phyloP scores from a whole-genome alignment of 2,113 vertebrate species.

The Pelodiscus sinensis region DNA sequence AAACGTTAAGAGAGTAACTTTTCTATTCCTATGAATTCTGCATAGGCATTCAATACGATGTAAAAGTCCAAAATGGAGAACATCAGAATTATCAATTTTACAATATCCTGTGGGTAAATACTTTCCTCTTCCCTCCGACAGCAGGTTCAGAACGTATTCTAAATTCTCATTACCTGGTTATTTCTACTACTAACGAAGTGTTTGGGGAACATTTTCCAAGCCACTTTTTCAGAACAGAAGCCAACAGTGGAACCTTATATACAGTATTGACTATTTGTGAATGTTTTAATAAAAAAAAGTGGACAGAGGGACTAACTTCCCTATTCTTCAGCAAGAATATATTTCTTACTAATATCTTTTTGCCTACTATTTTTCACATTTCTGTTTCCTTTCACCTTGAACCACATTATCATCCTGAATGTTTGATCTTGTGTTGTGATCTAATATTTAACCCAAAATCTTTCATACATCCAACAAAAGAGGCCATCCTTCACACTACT shows the following conservation, averaged over 20 bases:
- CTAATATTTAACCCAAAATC: background rate
- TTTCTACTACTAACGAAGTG: background rate
- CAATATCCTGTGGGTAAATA: background rate
- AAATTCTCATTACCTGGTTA: background rate
- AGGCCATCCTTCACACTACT: background rate
- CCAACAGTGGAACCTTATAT: background rate
- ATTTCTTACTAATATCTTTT: background rate
- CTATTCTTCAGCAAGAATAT: constrained; percentile 21
- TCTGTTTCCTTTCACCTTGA: background rate
- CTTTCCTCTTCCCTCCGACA: background rate
- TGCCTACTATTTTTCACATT: background rate
- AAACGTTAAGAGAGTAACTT: background rate
- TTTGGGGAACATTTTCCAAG: background rate
- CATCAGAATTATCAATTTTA: constrained; percentile 31
- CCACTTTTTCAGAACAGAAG: background rate
- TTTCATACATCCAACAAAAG: background rate
- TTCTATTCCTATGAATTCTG: background rate
- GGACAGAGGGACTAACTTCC: background rate
- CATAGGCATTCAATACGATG: background rate
- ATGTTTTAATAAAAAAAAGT: fast-evolving
- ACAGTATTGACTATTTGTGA: constrained; percentile 15
- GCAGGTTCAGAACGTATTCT: background rate
- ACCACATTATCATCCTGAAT: background rate
- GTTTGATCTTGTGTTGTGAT: background rate
- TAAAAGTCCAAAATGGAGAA: constrained; percentile 14